These are phyloP conservation scores for Myioborus miniatus DNA, from an alignment of 2,797 vertebrate species.

Conservation along the genomic window DNA sequence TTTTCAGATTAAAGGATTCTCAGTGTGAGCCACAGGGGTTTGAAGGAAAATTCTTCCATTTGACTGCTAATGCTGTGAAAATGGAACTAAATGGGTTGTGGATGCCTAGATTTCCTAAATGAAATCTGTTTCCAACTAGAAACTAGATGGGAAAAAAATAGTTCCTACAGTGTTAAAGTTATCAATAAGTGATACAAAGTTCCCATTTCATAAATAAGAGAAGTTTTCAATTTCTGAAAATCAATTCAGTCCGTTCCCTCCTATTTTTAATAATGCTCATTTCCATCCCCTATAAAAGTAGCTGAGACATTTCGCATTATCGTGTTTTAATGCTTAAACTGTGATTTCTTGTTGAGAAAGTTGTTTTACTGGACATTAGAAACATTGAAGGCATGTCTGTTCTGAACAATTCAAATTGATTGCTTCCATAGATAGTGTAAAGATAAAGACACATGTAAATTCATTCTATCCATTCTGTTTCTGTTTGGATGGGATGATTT, in stretches of 20 bases:
- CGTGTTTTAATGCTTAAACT: background rate
- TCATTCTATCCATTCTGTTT: background rate
- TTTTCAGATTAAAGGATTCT: conserved; percentile 5
- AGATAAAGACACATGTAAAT: background rate
- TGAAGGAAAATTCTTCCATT: background rate
- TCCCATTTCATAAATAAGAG: background rate
- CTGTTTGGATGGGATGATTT: background rate
- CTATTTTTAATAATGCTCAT: background rate
- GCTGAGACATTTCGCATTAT: background rate
- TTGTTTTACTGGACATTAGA: background rate
- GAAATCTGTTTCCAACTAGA: background rate
- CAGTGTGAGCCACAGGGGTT: background rate
- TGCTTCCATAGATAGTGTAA: background rate
- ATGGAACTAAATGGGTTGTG: background rate
- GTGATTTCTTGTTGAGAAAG: background rate
- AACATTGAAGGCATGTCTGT: background rate
- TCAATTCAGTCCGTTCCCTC: background rate
- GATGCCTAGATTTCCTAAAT: background rate
- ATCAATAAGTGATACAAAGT: background rate
- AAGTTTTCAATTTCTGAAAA: background rate
- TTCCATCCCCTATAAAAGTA: background rate
- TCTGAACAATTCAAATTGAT: background rate
- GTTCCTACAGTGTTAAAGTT: background rate
- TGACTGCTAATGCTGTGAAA: background rate
- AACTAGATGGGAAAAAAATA: background rate